Conservation (phyloP, 2,888 invertebrate species). For the Polietes domitor region DNA sequence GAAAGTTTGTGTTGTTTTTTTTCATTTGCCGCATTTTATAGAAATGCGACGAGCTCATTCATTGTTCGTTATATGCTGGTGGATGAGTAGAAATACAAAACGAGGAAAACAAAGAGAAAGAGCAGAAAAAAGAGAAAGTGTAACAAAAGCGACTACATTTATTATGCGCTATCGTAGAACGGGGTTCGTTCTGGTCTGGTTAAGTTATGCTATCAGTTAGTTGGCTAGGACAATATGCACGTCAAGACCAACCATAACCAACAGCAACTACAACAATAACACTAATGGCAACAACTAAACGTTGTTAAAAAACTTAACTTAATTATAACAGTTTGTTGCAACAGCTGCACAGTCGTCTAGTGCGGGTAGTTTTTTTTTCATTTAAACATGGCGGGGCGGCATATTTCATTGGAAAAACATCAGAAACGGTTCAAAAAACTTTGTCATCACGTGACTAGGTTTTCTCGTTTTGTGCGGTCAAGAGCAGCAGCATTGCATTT, state of each 20-base stretch:
- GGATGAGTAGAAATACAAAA: background rate
- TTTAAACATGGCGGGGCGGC: too few species aligned
- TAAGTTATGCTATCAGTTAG: conserved; percentile 5
- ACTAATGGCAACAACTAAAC: background rate
- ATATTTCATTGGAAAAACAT: too few species aligned
- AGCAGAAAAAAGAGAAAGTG: background rate
- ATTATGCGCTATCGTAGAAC: background rate
- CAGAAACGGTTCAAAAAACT: too few species aligned
- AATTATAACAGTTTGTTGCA: background rate
- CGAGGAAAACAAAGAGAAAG: background rate
- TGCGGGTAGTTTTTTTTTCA: too few species aligned
- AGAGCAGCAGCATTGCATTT: too few species aligned
- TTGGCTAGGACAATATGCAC: background rate
- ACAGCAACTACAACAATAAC: background rate
- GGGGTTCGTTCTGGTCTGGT: background rate
- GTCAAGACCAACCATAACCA: background rate
- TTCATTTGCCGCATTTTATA: background rate
- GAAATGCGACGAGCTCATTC: background rate
- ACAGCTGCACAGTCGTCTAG: too few species aligned
- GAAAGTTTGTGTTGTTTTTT: background rate
- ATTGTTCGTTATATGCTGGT: conserved; percentile 1
- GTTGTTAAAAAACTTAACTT: background rate
- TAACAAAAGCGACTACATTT: conserved; percentile 2
- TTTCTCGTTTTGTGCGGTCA: too few species aligned
- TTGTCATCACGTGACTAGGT: too few species aligned